Base-by-base conservation (phyloP, 2,888 invertebrate species). In the Andrena hattorfiana region DNA sequence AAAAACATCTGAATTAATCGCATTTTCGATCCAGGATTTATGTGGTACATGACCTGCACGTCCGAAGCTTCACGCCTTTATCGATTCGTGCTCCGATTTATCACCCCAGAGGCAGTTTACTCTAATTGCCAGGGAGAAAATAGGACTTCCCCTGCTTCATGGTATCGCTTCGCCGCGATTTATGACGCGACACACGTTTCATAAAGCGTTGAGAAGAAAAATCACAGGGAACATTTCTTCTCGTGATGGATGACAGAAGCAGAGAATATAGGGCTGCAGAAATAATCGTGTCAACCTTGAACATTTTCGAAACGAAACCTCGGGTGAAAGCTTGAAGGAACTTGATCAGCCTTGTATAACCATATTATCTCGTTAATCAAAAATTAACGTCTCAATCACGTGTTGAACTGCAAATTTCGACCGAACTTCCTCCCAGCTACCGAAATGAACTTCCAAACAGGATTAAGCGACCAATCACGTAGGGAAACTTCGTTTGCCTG, bases 391-490 rank as follows among this genome's bases (percentile, higher is more conserved):
- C 20, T n/a, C 7, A 13, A 51, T 54, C 54, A 42, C 60, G 35
- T 51, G 56, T 49, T 60, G 42, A 48, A 75, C 68, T 20, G 20
- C 26, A 62, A 32, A 56, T 68, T 54, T 68, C 54, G 13, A 16
- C 20, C 8, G 16, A 64, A 77, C 30, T 75, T 54, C 4, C 60
- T 13, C 10, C 30, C 2, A 5, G 32, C 32, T 51, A 26, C n/a
- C 54, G 60, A 28, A 60, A 42, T 30, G 67, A 60, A 78, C 76
- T 78, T 78, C 62, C 59, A 42, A 62, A 32, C 62, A 23, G 51
- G 35, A 48, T 75, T 75, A 78, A 54, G 62, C 51, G n/a, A 62
- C 62, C 76, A 75, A 75, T 78, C 76, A 54, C 20, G 67, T 30
- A 26, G 20, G 7, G 26, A n/a, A 78, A 68, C 51, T 62, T 68